A percentile compares a stretch with the other conserved stretches of the same genome.
Evolutionary conservation across 2,113 vertebrate genomes (phyloP).

Genomic region (Epinephelus cyanopodus): DNA sequence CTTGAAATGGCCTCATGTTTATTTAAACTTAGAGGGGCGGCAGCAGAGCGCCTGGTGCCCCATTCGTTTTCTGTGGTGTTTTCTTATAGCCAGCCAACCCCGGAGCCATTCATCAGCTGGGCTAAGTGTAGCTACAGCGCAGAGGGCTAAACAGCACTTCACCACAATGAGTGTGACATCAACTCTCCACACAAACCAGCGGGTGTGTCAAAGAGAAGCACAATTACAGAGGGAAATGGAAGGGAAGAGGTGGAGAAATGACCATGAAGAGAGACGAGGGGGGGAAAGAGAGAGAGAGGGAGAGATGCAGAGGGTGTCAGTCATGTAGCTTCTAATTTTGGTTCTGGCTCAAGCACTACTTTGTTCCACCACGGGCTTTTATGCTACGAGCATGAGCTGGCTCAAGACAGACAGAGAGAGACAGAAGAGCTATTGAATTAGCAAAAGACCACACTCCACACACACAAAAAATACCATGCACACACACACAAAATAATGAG

Average conservation of each 20-base stretch:
- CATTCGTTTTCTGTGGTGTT: slow-evolving; percentile 64
- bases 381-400: slow-evolving; percentile 49
- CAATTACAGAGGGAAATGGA: slow-evolving; percentile 78
- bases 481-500: slow-evolving; percentile 29
- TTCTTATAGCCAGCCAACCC: slow-evolving; percentile 60
- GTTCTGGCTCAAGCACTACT: slow-evolving; percentile 56
- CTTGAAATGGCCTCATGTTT: slow-evolving; percentile 79
- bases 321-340: slow-evolving; percentile 74
- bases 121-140: slow-evolving; percentile 56
- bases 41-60: slow-evolving; percentile 58
- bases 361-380: slow-evolving; percentile 51
- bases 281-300: not conserved
- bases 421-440: slow-evolving; percentile 54
- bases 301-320: slow-evolving; percentile 40
- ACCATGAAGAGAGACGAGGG: not conserved
- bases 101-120: slow-evolving; percentile 69
- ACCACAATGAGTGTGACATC: slow-evolving; percentile 73
- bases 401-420: slow-evolving; percentile 37
- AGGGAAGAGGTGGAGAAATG: slow-evolving; percentile 58
- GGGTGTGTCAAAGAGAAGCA: slow-evolving; percentile 80
- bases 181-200: slow-evolving; percentile 74
- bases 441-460: slow-evolving; percentile 29
- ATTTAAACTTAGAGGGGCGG: slow-evolving; percentile 73
- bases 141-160: slow-evolving; percentile 59
- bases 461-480: slow-evolving; percentile 1